phyloP scores from a whole-genome alignment of 2,797 vertebrate genomes.

The Cossypha niveicapilla region DNA sequence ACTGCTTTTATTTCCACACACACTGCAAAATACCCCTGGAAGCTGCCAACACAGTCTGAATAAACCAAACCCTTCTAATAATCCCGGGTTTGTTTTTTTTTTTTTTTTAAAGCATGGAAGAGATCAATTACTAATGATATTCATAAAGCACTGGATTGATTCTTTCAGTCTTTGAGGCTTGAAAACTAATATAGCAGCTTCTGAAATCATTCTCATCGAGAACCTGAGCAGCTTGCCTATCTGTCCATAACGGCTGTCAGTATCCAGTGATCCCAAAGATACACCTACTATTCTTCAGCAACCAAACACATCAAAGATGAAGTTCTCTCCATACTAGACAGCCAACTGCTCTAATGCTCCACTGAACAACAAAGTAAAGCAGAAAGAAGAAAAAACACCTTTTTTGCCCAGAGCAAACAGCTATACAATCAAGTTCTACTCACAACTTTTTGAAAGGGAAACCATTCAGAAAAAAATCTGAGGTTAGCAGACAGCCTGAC shows the following conservation, averaged over 20 bases:
- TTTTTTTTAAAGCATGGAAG: fast-evolving
- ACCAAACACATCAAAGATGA: neutral
- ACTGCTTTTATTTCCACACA: neutral
- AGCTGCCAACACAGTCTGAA: neutral
- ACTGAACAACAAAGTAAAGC: neutral
- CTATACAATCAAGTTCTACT: neutral
- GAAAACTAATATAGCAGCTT: neutral
- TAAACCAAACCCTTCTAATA: neutral
- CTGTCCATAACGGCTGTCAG: neutral
- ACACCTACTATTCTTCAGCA: neutral
- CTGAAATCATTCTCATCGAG: neutral
- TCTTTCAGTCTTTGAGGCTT: neutral
- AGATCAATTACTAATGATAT: neutral
- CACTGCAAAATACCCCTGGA: neutral
- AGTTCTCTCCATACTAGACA: neutral
- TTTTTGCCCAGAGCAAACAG: neutral
- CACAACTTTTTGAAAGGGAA: neutral
- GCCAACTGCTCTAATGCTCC: neutral
- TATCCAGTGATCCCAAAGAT: neutral
- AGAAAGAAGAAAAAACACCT: neutral
- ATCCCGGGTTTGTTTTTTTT: neutral
- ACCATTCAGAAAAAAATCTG: neutral
- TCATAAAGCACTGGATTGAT: fast-evolving
- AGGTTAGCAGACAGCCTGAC: neutral
- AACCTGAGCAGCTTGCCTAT: neutral